Base-by-base conservation (phyloP, 1,140 invertebrate species). In the Drosophila sucinea region DNA sequence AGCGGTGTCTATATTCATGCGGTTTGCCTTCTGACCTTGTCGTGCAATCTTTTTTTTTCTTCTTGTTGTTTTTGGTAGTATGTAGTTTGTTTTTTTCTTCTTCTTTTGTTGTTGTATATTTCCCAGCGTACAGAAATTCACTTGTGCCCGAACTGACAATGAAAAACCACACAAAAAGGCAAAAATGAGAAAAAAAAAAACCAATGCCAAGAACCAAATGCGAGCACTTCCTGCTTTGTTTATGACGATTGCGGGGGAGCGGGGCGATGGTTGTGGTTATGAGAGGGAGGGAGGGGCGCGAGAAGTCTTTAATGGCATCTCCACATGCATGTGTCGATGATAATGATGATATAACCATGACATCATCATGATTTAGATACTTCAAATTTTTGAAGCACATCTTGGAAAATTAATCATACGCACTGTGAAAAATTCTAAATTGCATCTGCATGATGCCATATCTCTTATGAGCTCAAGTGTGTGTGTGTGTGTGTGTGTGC, bases 11-110 rank as follows among this genome's bases (percentile, higher is more conserved):
- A 32, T 58, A 25, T 63, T 55, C 60, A 67, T 79, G 77, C 70
- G 76, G 65, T 76, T 83, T 78, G 69, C 64, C 73, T 73, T 70
- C 69, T 85, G 81, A 84, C 81, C 81, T 84, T 84, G 81, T 54
- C 5, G 73, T 68, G 54, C 76, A 75, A 70, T 81, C 63, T 67
- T 76, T 56, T 57, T 63, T 70, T 76, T 56, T 60, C 73, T 27
- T 17, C 11, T 10, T 40, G 8, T 47, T 51, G 44, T 27, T 51
- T 23, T 10, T 51, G 8, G 2, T 60, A 51, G 8, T 38, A 38
- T 38, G 35, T 27, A 51, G 17, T 58, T 33, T 25, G 8, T 30
- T 67, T 57, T 67, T 58, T 69, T 64, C 44, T 60, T 30, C 58
- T 40, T 56, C 54, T 40, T 51, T 40, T 61, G 40, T 58, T 51